A percentile compares a stretch with the other conserved stretches of the same genome.
Evolutionary conservation across 2,113 vertebrate genomes (phyloP).

Genomic region (Podocnemis expansa): DNA sequence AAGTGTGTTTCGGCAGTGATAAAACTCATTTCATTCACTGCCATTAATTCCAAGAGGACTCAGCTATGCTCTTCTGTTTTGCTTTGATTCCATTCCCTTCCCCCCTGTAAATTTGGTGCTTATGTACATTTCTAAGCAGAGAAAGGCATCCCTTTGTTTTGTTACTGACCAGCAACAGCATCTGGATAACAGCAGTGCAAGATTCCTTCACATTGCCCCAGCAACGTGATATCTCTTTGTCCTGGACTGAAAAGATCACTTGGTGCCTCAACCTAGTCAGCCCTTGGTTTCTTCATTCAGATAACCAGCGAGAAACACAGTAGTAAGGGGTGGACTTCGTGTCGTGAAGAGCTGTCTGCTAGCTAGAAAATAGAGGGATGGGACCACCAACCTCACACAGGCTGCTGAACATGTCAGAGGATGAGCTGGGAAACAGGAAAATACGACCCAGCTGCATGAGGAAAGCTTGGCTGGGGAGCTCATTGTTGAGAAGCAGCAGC

Average conservation of each 20-base stretch:
- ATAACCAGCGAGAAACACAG: not conserved
- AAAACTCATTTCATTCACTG: not conserved
- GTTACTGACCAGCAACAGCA: rapidly evolving
- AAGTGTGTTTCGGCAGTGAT: not conserved
- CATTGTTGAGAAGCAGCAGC: not conserved
- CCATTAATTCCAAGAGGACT: not conserved
- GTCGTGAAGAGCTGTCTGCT: not conserved
- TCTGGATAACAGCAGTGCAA: rapidly evolving
- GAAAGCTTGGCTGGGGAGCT: not conserved
- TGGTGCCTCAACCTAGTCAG: not conserved
- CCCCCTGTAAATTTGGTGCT: not conserved
- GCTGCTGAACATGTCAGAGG: not conserved
- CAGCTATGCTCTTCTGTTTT: not conserved
- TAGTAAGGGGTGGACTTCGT: not conserved
- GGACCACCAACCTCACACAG: not conserved
- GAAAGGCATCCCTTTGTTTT: rapidly evolving
- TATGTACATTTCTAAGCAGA: rapidly evolving
- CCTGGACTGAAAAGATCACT: not conserved
- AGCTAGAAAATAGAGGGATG: not conserved
- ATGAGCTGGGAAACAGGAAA: not conserved
- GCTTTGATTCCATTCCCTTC: not conserved
- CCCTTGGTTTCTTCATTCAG: not conserved
- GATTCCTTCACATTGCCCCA: rapidly evolving
- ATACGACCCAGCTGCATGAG: not conserved
- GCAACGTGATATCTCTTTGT: rapidly evolving